Evolutionary conservation across 2,888 invertebrate species (phyloP), one percentile per base, ranked within the genome.

Genomic region (Tetropium fuscum): DNA sequence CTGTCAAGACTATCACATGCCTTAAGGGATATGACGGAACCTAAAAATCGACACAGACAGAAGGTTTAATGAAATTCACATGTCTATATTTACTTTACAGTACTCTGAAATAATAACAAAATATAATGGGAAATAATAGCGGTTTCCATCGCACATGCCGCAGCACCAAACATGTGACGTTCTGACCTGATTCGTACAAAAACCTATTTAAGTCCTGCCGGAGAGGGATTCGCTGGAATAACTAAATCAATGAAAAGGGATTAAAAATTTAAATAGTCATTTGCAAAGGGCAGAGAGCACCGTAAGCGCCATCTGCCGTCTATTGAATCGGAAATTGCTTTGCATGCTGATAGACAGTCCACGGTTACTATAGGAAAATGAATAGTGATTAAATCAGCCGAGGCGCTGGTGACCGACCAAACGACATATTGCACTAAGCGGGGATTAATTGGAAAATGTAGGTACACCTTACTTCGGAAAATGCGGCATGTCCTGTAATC

Each of bases 221-320:
- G 19, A 38, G 51, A 27, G 51, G 40, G 40, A 27, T 51, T 51
- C 38, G 18, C 40, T 40, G 51, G n/a, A 51, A 51, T 51, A 51
- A 51, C 51, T 38, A 43, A 60, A 60, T 63, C 66, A 63, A 70
- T 64, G 67, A 63, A 66, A 62, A 60, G 49, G 60, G 66, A 68
- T 68, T 68, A 70, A 66, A 66, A 68, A 70, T 70, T 66, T 63
- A 68, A 68, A 70, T 60, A 66, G 70, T 70, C 68, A 70, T 68
- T 70, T 66, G 63, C 63, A 60, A 55, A 51, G 61, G 58, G 47
- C 41, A 40, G 32, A 49, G 57, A 34, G 34, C 48, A n/a, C 20
- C 36, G 45, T 58, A 58, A 47, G 48, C 65, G 60, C 67, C 70
- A 68, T 66, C 64, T 70, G 70, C 60, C 58, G 64, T 64, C 70